Percentiles rank a stretch among this genome's conserved stretches.
phyloP scores from a whole-genome alignment of 2,797 vertebrate genomes.

The Eurystomus glaucurus region DNA sequence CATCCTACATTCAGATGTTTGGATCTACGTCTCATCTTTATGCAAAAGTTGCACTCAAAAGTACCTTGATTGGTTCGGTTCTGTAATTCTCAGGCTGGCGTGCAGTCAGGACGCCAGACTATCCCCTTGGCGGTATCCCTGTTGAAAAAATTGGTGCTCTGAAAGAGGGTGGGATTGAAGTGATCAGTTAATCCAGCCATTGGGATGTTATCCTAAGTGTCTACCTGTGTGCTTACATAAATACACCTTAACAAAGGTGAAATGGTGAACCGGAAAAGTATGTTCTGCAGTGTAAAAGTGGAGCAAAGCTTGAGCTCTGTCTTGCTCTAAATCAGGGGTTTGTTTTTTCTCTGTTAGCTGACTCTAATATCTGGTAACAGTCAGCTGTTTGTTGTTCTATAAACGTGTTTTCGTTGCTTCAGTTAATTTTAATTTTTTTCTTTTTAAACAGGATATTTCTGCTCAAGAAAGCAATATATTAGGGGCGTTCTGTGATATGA shows the following conservation, averaged over 20 bases:
- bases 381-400: neutral
- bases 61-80: neutral
- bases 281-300: neutral
- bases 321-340: neutral
- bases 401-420: neutral
- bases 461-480: conserved; percentile 99
- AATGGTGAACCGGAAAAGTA: neutral
- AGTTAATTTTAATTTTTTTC: conserved; percentile 42
- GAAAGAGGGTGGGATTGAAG: neutral
- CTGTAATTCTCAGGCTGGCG: neutral
- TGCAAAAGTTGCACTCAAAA: neutral
- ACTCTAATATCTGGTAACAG: neutral
- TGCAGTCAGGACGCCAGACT: neutral
- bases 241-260: neutral
- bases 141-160: neutral
- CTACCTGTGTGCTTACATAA: neutral
- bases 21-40: neutral
- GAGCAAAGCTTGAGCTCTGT: neutral
- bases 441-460: conserved; percentile 92
- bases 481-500: conserved; percentile 99
- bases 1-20: neutral
- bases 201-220: neutral
- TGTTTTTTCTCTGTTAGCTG: neutral
- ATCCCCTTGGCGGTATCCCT: neutral
- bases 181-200: neutral